Evolutionary conservation across 2,113 vertebrate genomes (phyloP), one percentile per base, ranked within the genome.

Genomic region (Nanger granti): DNA sequence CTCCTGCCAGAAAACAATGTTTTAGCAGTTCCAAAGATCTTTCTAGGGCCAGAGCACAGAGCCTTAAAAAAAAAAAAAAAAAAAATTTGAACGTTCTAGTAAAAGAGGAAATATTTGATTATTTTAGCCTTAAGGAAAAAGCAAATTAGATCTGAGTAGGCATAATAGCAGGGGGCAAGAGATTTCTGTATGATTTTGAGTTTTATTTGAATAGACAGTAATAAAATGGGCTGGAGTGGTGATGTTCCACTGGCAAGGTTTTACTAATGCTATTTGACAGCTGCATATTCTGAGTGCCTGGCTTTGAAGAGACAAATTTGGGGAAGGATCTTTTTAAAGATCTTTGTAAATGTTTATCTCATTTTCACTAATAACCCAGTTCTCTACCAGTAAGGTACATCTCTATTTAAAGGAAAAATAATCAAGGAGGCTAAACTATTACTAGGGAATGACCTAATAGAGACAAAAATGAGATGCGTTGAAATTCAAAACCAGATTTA

Each of bases 131-230:
- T 89, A 85, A 94, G 83, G 88, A 95, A 93, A 80, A 95, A 93
- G 87, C 62, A 94, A 83, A 97, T 97, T 97, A 80, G 94, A 88
- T 95, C 85, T 57, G 87, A 96, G 69, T 89, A 60, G 86, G 80
- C 29, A 55, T 85, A 95, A 80, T 57, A 92, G 37, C 54, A 54
- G 69, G 87, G 69, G 79, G 79, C 60, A 60, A 83, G 55, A 91
- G 44, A 95, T 89, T 90, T 60, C 55, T 92, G 7, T 73, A 76
- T 80, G 87, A 90, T 90, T 96, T 92, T 97, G 94, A 96, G 84
- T 93, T 96, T 96, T 89, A 96, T 97, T 90, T 90, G 87, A 96
- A 90, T 95, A 97, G 96, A 97, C 95, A 52, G 96, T 96, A 96
- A 94, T 96, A 91, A 97, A 94, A 97, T 96, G 60, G 93, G 80